Base-by-base conservation (phyloP, 1,140 invertebrate genomes). In the Dolichoris vasculosae region DNA sequence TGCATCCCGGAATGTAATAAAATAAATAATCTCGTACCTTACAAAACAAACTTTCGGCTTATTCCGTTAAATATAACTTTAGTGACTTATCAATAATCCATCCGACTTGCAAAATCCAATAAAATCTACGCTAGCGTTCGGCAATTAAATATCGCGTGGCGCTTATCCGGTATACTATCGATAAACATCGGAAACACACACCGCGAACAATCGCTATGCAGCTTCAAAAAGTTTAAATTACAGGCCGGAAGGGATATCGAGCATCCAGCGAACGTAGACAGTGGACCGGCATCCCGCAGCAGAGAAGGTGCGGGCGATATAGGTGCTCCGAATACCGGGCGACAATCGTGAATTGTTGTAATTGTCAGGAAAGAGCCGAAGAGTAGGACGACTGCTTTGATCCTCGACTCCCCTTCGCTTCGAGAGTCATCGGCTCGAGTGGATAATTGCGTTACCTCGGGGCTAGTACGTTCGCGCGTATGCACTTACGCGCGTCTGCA, bases 351-450 rank as follows among this genome's bases (percentile, higher is more conserved):
- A 63, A 75, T 75, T 2, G 48, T 83, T 75, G 81, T 69, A 32
- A 83, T 64, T 76, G 71, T 76, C 82, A 75, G 51, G 73, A 23
- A 55, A 32, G n/a, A n/a, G 78, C 9, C n/a, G 40, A 64, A 51
- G 26, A 3, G 26, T 20, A 0, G 35, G 71, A 73, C 17, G 17
- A 55, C 13, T 20, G 30, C 82, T 84, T 84, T 84, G 82, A 84
- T 84, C 82, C n/a, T 51, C n/a, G 23, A 35, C 7, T 38, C 15
- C 32, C 38, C 38, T 51, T n/a, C 48, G 67, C 26, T 35, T 32
- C 43, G 48, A 48, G 40, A 30, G 35, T 17, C 51, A 55, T 82
- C 51, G 81, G 51, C 59, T 82, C 48, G 69, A 76, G 20, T 76
- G 71, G 20, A 83, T 63, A 76, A 83, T 83, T 83, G 55, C 51